phyloP scores from a whole-genome alignment of 2,888 invertebrate species.

The Hybos culiciformis region DNA sequence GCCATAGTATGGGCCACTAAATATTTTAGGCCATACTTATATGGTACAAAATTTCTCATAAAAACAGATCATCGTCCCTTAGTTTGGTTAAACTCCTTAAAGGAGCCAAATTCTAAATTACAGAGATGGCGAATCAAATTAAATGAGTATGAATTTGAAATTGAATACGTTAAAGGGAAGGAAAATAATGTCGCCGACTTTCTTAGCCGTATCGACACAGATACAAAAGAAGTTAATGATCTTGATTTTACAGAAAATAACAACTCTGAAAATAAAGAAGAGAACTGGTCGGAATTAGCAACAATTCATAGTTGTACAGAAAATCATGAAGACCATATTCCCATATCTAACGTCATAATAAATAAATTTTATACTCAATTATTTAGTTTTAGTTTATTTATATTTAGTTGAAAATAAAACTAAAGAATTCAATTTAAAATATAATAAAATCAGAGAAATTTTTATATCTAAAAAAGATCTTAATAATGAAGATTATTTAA shows the following conservation, averaged over 20 bases:
- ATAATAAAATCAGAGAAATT: background rate
- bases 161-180: constrained; percentile 15
- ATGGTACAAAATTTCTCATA: constrained; percentile 25
- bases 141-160: constrained; percentile 22
- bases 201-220: background rate
- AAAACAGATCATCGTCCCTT: constrained; percentile 30
- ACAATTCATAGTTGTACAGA: background rate
- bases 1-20: constrained; percentile 23
- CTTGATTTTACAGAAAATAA: background rate
- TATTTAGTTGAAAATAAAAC: background rate
- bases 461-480: background rate
- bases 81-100: constrained; percentile 25
- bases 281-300: background rate
- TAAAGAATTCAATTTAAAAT: background rate
- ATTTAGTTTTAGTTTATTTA: no score
- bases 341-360: background rate
- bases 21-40: constrained; percentile 27
- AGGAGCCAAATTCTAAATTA: constrained; percentile 27
- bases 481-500: background rate
- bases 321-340: background rate
- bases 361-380: background rate
- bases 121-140: constrained; percentile 25
- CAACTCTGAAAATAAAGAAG: background rate
- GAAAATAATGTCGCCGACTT: background rate
- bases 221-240: background rate